phyloP scores from a whole-genome alignment of 2,797 vertebrate species.

The Acridotheres tristis region DNA sequence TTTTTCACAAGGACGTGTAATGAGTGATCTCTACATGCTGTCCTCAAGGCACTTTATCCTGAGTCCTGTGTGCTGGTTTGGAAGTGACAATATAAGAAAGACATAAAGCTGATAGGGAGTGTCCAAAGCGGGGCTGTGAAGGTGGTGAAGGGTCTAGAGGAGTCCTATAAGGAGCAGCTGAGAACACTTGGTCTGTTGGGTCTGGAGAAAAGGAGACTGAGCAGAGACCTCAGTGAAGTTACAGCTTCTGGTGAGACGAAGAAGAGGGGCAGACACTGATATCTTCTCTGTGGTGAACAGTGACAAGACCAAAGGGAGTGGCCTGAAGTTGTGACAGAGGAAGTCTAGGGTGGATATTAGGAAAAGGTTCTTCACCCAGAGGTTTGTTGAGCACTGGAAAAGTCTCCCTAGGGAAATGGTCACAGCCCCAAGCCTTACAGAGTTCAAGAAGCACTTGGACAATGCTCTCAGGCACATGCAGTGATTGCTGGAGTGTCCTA shows the following conservation, averaged over 20 bases:
- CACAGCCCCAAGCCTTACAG: neutral
- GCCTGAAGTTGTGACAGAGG: neutral
- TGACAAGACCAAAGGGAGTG: accelerated
- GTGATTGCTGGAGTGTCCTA: neutral
- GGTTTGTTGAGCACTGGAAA: neutral
- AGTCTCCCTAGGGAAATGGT: too few species aligned
- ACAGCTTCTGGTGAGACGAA: accelerated
- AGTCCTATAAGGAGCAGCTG: neutral
- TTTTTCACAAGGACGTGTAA: neutral
- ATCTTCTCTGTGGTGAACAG: neutral
- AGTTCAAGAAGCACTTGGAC: neutral
- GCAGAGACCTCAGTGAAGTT: neutral
- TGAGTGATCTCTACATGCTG: neutral
- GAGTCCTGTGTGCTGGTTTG: neutral
- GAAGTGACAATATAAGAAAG: neutral
- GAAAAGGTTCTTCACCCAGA: neutral
- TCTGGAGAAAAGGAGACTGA: neutral
- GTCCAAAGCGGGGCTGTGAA: neutral
- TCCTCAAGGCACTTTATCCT: neutral
- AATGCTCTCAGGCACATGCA: neutral
- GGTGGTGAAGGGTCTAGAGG: neutral
- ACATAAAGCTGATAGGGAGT: neutral
- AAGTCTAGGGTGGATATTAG: neutral
- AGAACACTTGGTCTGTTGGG: neutral
- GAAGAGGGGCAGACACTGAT: neutral